Evolutionary conservation across 2,888 invertebrate species (phyloP).

Genomic region (Branchipolynoe longqiensis): DNA sequence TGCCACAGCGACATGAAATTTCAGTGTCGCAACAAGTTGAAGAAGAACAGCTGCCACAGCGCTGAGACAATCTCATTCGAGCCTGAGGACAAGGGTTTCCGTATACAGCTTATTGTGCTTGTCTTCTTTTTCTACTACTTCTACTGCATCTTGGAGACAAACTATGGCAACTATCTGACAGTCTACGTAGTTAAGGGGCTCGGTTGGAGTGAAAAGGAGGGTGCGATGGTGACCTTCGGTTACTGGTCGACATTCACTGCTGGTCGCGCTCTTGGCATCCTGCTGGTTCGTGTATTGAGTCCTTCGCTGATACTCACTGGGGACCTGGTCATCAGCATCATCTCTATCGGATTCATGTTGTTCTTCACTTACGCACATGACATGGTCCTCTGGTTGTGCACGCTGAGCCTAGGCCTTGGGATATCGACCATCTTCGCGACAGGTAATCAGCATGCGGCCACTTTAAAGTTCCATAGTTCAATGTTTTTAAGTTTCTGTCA

Average conservation of each 20-base stretch:
- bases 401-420: constrained; percentile 10
- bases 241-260: constrained; percentile 15
- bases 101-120: background rate
- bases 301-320: background rate
- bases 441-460: too few relatives aligned
- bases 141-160: constrained; percentile 38
- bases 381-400: constrained; percentile 27
- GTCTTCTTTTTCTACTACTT: constrained; percentile 23
- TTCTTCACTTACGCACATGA: background rate
- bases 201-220: constrained; percentile 34
- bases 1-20: constrained; percentile 27
- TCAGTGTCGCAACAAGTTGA: background rate
- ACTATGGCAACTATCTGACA: constrained; percentile 11
- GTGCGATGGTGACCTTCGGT: constrained; percentile 21
- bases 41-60: background rate
- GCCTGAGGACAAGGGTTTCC: background rate
- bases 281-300: background rate
- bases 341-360: background rate
- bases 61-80: background rate
- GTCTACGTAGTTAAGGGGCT: constrained; percentile 20
- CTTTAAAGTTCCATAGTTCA: too few relatives aligned
- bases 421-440: constrained; percentile 43
- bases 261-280: background rate
- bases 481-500: too few relatives aligned
- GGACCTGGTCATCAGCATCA: background rate